These are phyloP conservation scores for Nannoperca australis DNA, from an alignment of 2,797 vertebrate species.

Conservation along the genomic window DNA sequence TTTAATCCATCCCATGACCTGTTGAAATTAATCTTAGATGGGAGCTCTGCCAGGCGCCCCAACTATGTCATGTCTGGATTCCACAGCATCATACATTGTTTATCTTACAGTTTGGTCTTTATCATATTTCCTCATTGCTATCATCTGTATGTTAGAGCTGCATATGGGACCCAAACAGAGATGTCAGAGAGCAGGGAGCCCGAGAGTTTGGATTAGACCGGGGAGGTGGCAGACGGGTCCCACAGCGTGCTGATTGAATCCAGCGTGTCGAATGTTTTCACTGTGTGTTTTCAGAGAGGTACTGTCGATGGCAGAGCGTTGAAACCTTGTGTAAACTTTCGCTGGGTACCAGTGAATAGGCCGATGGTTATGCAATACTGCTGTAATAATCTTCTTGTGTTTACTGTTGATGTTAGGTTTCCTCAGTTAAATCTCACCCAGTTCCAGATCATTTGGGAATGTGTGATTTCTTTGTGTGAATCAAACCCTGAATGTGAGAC, in stretches of 20 bases:
- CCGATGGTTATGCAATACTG: conserved; percentile 51
- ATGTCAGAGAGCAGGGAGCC: conserved; percentile 23
- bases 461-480: conserved; percentile 21
- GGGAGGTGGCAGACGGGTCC: conserved; percentile 42
- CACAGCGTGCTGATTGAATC: conserved; percentile 42
- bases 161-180: conserved; percentile 14
- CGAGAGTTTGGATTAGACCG: conserved; percentile 44
- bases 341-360: conserved; percentile 20
- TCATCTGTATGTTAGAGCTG: conserved; percentile 17
- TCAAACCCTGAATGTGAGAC: conserved; percentile 6
- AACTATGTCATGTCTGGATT: conserved; percentile 36
- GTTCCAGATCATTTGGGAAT: conserved; percentile 27
- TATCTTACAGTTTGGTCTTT: conserved; percentile 30
- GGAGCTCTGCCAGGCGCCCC: conserved; percentile 32
- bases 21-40: conserved; percentile 34
- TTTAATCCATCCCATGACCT: conserved; percentile 28
- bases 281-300: conserved; percentile 36
- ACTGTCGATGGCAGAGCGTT: conserved; percentile 20
- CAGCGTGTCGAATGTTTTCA: conserved; percentile 48
- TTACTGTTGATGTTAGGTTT: conserved; percentile 11
- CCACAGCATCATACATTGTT: conserved; percentile 21
- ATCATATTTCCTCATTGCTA: conserved; percentile 16
- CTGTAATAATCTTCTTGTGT: conserved; percentile 36
- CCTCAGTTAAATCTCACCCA: neutral
- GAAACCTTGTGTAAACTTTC: conserved; percentile 28